These are phyloP conservation scores for Ethmia dodecea DNA, from an alignment of 2,888 invertebrate genomes.

Conservation along the genomic window DNA sequence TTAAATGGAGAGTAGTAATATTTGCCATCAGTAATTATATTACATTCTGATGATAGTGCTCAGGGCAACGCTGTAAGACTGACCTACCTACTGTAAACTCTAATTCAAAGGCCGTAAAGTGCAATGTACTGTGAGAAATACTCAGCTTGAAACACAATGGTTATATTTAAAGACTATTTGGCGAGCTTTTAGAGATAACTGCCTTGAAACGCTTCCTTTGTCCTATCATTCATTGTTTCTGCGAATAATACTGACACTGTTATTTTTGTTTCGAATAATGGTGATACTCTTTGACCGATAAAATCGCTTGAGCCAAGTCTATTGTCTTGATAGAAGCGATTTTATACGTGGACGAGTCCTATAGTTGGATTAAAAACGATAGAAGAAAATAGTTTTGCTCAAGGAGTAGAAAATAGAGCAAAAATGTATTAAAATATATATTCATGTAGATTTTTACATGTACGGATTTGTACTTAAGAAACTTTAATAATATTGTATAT, in stretches of 20 bases:
- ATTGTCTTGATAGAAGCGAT: slow-evolving; percentile 1
- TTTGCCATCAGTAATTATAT: slow-evolving; percentile 28
- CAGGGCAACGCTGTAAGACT: slow-evolving; percentile 19
- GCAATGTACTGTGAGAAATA: slow-evolving; percentile 21
- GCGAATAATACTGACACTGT: slow-evolving; percentile 34
- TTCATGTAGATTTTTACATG: too few species aligned
- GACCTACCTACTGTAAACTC: slow-evolving; percentile 16
- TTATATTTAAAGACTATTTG: slow-evolving; percentile 59
- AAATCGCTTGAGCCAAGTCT: slow-evolving; percentile 5
- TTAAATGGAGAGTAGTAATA: slow-evolving; percentile 24
- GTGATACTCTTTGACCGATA: slow-evolving; percentile 27
- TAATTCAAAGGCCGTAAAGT: slow-evolving; percentile 25
- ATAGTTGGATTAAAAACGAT: too few species aligned
- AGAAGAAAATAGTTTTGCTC: too few species aligned
- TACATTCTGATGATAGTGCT: slow-evolving; percentile 18
- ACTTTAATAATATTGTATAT: too few species aligned
- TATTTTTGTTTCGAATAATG: slow-evolving; percentile 39
- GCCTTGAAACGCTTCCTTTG: slow-evolving; percentile 61
- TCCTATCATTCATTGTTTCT: slow-evolving; percentile 63
- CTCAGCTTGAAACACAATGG: slow-evolving; percentile 29
- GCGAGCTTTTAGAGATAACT: slow-evolving; percentile 66
- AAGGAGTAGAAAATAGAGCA: too few species aligned
- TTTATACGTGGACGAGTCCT: background rate
- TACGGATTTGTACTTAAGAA: too few species aligned
- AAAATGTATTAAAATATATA: too few species aligned